Evolutionary conservation across 2,888 invertebrate species (phyloP).

Genomic region (Marasmarcha lunaedactyla): DNA sequence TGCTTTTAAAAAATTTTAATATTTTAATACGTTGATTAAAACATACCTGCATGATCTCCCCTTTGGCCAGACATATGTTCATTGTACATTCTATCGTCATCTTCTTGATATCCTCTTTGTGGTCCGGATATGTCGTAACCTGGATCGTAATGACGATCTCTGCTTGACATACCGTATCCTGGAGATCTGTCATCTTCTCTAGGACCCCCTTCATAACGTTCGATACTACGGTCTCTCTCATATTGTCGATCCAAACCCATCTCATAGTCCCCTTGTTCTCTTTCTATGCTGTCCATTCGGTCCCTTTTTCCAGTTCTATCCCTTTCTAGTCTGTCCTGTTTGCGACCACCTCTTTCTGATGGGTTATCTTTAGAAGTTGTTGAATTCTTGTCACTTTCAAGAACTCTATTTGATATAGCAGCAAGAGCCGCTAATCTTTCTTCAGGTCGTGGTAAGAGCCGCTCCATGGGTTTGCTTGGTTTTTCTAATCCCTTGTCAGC

Average conservation of each 20-base stretch:
- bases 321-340: constrained; percentile 59
- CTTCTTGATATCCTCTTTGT: constrained; percentile 60
- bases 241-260: constrained; percentile 55
- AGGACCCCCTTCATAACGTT: constrained; percentile 53
- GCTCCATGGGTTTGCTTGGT: constrained; percentile 72
- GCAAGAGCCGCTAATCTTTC: constrained; percentile 73
- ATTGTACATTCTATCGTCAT: constrained; percentile 66
- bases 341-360: constrained; percentile 57
- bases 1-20: too few relatives aligned
- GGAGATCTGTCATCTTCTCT: constrained; percentile 59
- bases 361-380: constrained; percentile 56
- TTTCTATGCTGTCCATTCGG: constrained; percentile 53
- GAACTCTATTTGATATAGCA: constrained; percentile 56
- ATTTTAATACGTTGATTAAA: too few relatives aligned
- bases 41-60: constrained; percentile 32
- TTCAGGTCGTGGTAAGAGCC: constrained; percentile 73
- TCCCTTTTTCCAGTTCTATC: constrained; percentile 64
- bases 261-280: constrained; percentile 52
- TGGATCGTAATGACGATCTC: constrained; percentile 60
- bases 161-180: constrained; percentile 41
- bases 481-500: constrained; percentile 71
- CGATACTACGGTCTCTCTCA: constrained; percentile 55
- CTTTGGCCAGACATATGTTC: constrained; percentile 47
- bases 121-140: constrained; percentile 57
- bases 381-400: constrained; percentile 57